Evolutionary conservation across 64 coral and sea anemone genomes (phyloP).

Genomic region (Montipora capricornis): DNA sequence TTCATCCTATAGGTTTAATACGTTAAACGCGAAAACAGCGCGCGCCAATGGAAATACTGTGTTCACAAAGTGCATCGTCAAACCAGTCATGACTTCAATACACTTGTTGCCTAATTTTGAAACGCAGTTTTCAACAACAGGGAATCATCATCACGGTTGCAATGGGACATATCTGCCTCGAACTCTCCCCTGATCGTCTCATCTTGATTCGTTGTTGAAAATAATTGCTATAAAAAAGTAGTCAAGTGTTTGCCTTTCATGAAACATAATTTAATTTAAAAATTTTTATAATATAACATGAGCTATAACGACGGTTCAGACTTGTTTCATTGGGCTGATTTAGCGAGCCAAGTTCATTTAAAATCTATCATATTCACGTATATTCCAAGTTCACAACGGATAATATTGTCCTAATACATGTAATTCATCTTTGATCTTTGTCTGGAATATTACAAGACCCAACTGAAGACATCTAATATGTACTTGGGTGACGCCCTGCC

Average conservation of each 20-base stretch:
- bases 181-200: too few species aligned
- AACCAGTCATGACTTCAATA: too few species aligned
- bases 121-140: too few species aligned
- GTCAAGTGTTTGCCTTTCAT: background rate
- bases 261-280: constrained; percentile 63
- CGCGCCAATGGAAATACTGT: too few species aligned
- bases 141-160: too few species aligned
- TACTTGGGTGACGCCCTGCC: background rate
- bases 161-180: too few species aligned
- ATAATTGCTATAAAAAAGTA: background rate
- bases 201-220: too few species aligned
- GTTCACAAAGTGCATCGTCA: too few species aligned
- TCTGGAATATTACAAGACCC: too few species aligned
- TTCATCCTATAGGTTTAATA: too few species aligned
- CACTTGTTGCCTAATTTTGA: too few species aligned
- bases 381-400: background rate
- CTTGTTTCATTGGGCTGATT: background rate
- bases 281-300: constrained; percentile 26
- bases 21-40: too few species aligned
- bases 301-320: background rate
- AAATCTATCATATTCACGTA: background rate
- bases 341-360: background rate
- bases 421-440: background rate
- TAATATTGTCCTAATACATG: background rate
- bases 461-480: background rate